Evolutionary conservation across 2,797 vertebrate genomes (phyloP).

Genomic region (Pseudochirops corinnae): DNA sequence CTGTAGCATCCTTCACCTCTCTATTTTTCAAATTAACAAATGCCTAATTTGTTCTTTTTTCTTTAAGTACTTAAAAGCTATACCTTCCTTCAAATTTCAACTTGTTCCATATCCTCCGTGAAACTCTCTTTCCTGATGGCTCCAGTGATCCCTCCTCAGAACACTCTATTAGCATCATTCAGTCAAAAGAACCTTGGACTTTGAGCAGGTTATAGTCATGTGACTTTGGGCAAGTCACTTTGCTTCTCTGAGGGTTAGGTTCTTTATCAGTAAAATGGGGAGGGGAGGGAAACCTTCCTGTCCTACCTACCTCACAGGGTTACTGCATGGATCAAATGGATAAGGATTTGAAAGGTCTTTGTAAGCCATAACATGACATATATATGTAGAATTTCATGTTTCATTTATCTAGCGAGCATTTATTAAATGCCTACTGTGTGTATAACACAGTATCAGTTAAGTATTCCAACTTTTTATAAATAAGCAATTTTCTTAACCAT

Average conservation of each 20-base stretch:
- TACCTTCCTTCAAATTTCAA: neutral
- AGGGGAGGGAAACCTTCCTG: neutral
- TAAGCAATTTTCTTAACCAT: conserved; percentile 8
- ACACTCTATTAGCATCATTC: neutral
- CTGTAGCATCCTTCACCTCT: neutral
- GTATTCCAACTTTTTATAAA: conserved; percentile 16
- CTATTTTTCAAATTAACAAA: neutral
- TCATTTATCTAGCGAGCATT: neutral
- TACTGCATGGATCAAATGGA: neutral
- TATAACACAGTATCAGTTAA: conserved; percentile 2
- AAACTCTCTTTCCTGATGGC: neutral
- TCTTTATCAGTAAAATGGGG: neutral
- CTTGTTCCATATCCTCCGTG: neutral
- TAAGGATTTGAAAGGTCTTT: neutral
- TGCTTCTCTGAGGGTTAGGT: neutral
- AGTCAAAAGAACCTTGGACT: neutral
- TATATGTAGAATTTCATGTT: neutral
- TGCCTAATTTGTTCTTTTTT: neutral
- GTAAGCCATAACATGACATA: neutral
- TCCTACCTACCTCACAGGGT: neutral
- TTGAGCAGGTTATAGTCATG: neutral
- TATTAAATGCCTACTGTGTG: neutral
- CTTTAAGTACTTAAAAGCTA: neutral
- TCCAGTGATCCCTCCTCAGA: neutral
- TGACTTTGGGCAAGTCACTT: neutral